Evolutionary conservation across 2,113 vertebrate genomes (phyloP).

Genomic region (Phylloscopus trochiloides): DNA sequence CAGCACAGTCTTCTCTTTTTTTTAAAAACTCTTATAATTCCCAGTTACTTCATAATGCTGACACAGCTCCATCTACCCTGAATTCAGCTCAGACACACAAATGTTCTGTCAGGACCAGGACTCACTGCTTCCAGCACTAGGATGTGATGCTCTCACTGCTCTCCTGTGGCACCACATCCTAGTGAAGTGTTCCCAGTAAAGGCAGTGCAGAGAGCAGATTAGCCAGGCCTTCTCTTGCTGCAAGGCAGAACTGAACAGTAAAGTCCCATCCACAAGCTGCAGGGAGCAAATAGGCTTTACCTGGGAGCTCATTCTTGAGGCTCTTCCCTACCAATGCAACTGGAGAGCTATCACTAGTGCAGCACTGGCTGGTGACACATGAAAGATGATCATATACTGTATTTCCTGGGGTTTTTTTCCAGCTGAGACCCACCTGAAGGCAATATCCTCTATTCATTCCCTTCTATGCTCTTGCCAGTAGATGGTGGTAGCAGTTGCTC

Average conservation of each 20-base stretch:
- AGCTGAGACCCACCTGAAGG: neutral
- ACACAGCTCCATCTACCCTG: neutral
- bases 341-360: neutral
- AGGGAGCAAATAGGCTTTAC: neutral
- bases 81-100: neutral
- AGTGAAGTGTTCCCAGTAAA: neutral
- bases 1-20: neutral
- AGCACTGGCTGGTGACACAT: neutral
- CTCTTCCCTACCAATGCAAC: neutral
- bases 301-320: neutral
- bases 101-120: neutral
- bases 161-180: neutral
- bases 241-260: neutral
- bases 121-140: rapidly evolving
- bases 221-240: neutral
- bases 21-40: neutral
- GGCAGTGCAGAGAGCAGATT: neutral
- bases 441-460: neutral
- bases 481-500: slow-evolving; percentile 30
- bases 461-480: neutral
- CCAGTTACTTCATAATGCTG: neutral
- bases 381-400: neutral
- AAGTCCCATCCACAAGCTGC: neutral
- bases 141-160: neutral
- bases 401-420: neutral